Evolutionary conservation across 2,113 vertebrate genomes (phyloP), one percentile per base, ranked within the genome.

Genomic region (Tringa solitaria): DNA sequence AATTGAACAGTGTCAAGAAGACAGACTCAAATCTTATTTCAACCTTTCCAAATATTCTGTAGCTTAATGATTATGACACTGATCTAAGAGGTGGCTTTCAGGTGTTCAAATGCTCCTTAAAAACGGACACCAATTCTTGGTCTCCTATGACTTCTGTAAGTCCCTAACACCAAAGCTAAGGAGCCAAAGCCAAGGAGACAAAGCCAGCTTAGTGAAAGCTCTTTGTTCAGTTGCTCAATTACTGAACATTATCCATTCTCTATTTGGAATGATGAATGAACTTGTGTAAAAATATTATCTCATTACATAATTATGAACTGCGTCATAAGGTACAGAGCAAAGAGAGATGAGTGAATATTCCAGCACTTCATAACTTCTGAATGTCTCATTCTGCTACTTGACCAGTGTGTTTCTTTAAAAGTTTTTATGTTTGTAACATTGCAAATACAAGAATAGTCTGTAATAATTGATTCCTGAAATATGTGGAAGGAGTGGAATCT

Each of bases 281-380:
- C 77, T 78, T 93, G 41, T 72, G 43, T 59, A 89, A 95, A 97
- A 97, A 97, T 93, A 91, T 95, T 95, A 84, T 93, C 75, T 90
- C 92, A 72, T 94, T 69, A 96, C 56, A 87, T 81, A 95, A 84
- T 94, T 91, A 95, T 87, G 81, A 94, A 70, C 73, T 75, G 32
- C 39, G 27, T 76, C 13, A 35, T 45, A 14, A 90, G 86, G 54
- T 81, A 61, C 8, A 70, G 64, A 46, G 33, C 2, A 7, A 88
- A 68, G 83, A 86, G 7, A 68, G 69, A 70, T 84, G 50, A 93
- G 84, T 80, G 50, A 94, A 67, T n/a, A 81, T 75, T 87, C 22
- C 28, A 82, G 69, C 8, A 54, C 37, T 82, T 75, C 13, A 6
- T 81, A 87, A 63, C 37, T 89, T 84, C 69, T 68, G 43, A 82